phyloP scores from a whole-genome alignment of 1,140 invertebrate species.

The Diplogasteroides magnus region DNA sequence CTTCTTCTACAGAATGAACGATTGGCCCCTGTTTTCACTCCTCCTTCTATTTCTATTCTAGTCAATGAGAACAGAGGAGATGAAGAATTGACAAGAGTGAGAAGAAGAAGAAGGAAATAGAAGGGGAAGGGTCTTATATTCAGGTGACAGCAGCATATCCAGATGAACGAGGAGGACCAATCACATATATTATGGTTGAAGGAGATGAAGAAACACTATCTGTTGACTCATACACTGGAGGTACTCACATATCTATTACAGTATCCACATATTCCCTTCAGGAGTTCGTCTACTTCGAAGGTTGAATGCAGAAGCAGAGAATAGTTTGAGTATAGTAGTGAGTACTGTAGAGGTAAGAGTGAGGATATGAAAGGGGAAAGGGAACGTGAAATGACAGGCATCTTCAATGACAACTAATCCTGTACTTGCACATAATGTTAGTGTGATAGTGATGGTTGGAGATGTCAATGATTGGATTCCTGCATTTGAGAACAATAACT shows the following conservation, averaged over 20 bases:
- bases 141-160: slow-evolving; percentile 36
- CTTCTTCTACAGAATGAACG: slow-evolving; percentile 13
- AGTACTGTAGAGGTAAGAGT: slow-evolving; percentile 37
- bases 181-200: slow-evolving; percentile 40
- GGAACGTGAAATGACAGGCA: slow-evolving; percentile 8
- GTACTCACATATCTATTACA: slow-evolving; percentile 1
- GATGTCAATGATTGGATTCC: slow-evolving; percentile 55
- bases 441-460: slow-evolving; percentile 42
- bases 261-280: slow-evolving; percentile 11
- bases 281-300: slow-evolving; percentile 39
- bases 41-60: slow-evolving; percentile 37
- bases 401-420: slow-evolving; percentile 23
- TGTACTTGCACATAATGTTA: slow-evolving; percentile 40
- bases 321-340: slow-evolving; percentile 31
- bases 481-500: slow-evolving; percentile 44
- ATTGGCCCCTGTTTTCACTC: slow-evolving; percentile 44
- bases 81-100: slow-evolving; percentile 41
- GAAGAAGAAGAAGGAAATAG: no score
- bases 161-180: slow-evolving; percentile 40
- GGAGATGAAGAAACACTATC: no score
- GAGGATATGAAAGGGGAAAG: neutral
- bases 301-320: slow-evolving; percentile 46
- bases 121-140: neutral
- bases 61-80: slow-evolving; percentile 50
- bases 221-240: slow-evolving; percentile 36